Conservation (phyloP, 2,888 invertebrate genomes). For the Pachliopta kotzebuea region DNA sequence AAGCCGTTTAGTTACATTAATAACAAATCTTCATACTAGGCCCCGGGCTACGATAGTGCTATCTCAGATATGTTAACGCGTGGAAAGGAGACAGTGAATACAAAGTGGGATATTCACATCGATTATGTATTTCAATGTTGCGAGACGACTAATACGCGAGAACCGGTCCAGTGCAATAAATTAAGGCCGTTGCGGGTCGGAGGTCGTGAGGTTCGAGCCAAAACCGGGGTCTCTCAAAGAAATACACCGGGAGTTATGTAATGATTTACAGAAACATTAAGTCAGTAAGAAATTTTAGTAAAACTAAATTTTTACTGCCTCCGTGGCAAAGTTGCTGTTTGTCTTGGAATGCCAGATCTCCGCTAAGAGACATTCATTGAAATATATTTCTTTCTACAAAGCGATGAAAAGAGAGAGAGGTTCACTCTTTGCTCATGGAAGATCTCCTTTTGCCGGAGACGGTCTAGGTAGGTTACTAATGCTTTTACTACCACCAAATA, state of each 20-base stretch:
- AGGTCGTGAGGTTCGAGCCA: constrained; percentile 46
- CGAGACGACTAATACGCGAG: constrained; percentile 42
- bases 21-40: constrained; percentile 6
- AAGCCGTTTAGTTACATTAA: constrained; percentile 10
- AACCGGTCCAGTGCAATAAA: constrained; percentile 57
- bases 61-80: constrained; percentile 2
- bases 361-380: too few relatives aligned
- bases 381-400: too few relatives aligned
- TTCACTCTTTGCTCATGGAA: too few relatives aligned
- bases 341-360: too few relatives aligned
- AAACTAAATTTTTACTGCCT: too few relatives aligned
- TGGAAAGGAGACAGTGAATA: constrained; percentile 26
- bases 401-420: too few relatives aligned
- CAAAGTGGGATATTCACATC: constrained; percentile 35
- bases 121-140: constrained; percentile 36
- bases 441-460: too few relatives aligned
- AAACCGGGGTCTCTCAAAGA: constrained; percentile 35
- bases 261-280: constrained; percentile 1
- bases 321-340: too few relatives aligned
- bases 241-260: constrained; percentile 5
- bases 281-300: neutral
- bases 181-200: constrained; percentile 49
- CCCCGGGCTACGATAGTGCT: neutral
- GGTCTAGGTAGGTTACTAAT: too few relatives aligned
- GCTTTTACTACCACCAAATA: too few relatives aligned